Evolutionary conservation across 2,888 invertebrate genomes (phyloP), one percentile per base, ranked within the genome.

Genomic region (Eustalomyia histrio): DNA sequence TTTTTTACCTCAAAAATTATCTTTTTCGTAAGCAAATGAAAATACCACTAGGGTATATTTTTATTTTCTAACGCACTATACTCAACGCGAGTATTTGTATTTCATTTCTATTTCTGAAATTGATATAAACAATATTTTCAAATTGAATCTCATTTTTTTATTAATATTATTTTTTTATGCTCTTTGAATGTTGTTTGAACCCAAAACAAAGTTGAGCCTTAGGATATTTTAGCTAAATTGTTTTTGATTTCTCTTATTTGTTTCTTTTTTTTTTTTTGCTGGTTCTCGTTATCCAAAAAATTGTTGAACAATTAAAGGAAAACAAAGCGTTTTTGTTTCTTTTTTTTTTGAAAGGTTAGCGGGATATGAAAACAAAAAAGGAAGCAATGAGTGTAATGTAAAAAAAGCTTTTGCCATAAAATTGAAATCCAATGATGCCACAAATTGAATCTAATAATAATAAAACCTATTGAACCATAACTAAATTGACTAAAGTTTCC

Each of bases 211-310:
- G 65, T 47, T 52, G 39, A 72, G 80, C 80, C 80, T 67, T 17
- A 24, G 76, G 80, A 76, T 72, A 80, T 80, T 80, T 76, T 57
- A 63, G 67, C 71, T 71, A 72, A 76, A 72, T 63, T 72, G 72
- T 63, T 72, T 80, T 67, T 72, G 65, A 75, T 75, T 55, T 64
- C 29, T 17, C 10, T 57, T 64, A 17, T 57, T 21, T 17, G 50
- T 64, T 18, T 17, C 10, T 57, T 64, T 24, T 57, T 21, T 17
- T 57, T 64, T 18, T 14, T 53, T 29, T 63, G 17, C 10, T 57
- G 50, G 69, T 65, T 6, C 24, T 16, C 21, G 29, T 52, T 61
- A 58, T 35, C 39, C 50, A 72, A 24, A 52, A 68, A 29, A 29
- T 18, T n/a, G 6, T 47, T 55, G 2, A 79, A 43, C 61, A 76